These are phyloP conservation scores for Seriola quinqueradiata DNA, from an alignment of 2,113 vertebrate species.

Conservation along the genomic window DNA sequence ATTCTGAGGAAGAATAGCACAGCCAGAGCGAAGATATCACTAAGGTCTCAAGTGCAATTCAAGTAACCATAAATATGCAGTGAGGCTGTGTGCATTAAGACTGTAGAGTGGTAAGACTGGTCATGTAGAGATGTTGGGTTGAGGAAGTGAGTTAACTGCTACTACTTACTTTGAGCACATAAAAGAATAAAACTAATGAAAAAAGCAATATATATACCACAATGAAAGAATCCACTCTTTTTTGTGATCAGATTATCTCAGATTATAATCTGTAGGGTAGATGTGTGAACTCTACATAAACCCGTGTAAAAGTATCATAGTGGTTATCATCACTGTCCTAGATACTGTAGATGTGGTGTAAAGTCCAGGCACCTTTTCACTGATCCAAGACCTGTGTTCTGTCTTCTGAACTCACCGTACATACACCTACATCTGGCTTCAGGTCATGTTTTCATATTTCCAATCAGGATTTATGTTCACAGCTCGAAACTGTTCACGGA, in stretches of 20 bases:
- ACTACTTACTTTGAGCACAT: too few relatives aligned
- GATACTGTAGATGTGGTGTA: background rate
- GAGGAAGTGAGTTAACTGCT: background rate
- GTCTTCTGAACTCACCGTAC: background rate
- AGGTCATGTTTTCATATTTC: background rate
- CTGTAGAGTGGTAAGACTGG: background rate
- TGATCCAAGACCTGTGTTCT: background rate
- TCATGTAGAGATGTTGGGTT: background rate
- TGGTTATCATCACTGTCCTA: background rate
- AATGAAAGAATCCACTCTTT: slow-evolving; percentile 3
- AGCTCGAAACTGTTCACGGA: background rate
- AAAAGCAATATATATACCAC: background rate
- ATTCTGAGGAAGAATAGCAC: background rate
- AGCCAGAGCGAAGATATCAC: background rate
- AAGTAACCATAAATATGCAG: background rate
- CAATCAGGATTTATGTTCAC: background rate
- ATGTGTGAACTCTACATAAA: background rate
- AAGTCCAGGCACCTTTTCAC: background rate
- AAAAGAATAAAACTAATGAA: background rate
- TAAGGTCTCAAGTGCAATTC: background rate
- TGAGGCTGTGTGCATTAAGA: background rate
- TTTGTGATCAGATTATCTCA: slow-evolving; percentile 53
- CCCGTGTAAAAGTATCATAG: background rate
- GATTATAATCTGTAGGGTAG: slow-evolving; percentile 24
- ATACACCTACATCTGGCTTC: background rate